Evolutionary conservation across 2,888 invertebrate species (phyloP).

Genomic region (Chelonus formosanus): DNA sequence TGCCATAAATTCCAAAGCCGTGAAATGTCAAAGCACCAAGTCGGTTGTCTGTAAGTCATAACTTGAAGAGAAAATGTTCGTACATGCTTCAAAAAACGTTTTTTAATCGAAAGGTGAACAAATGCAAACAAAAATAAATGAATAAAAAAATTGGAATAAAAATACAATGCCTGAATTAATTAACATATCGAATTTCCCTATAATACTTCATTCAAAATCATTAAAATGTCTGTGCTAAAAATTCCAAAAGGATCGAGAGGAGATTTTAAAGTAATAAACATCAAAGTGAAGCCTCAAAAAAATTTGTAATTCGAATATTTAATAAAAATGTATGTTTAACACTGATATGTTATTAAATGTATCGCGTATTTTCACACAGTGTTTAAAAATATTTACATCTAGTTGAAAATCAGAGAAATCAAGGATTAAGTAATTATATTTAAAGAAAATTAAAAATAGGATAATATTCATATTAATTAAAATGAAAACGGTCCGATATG

Average conservation of each 20-base stretch:
- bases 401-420: not conserved
- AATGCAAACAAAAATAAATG: too few relatives aligned
- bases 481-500: slow-evolving; percentile 49
- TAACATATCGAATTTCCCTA: slow-evolving; percentile 51
- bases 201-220: too few relatives aligned
- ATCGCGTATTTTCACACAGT: slow-evolving; percentile 18
- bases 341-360: slow-evolving; percentile 21
- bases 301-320: slow-evolving; percentile 4
- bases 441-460: slow-evolving; percentile 16
- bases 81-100: too few relatives aligned
- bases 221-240: not conserved
- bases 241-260: not conserved
- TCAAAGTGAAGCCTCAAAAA: not conserved
- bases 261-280: slow-evolving; percentile 1
- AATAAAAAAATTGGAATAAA: not conserved
- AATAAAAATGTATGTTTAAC: slow-evolving; percentile 29
- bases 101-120: too few relatives aligned
- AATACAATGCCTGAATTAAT: slow-evolving; percentile 39
- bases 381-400: not conserved
- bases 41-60: not conserved
- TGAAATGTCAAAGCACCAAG: slow-evolving; percentile 11
- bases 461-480: slow-evolving; percentile 23
- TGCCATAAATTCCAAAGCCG: slow-evolving; percentile 48
- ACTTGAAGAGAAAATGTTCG: too few relatives aligned
- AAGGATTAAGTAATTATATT: slow-evolving; percentile 27